Evolutionary conservation across 2,888 invertebrate species (phyloP), one percentile per base, ranked within the genome.

Genomic region (Vesta saturnalis): DNA sequence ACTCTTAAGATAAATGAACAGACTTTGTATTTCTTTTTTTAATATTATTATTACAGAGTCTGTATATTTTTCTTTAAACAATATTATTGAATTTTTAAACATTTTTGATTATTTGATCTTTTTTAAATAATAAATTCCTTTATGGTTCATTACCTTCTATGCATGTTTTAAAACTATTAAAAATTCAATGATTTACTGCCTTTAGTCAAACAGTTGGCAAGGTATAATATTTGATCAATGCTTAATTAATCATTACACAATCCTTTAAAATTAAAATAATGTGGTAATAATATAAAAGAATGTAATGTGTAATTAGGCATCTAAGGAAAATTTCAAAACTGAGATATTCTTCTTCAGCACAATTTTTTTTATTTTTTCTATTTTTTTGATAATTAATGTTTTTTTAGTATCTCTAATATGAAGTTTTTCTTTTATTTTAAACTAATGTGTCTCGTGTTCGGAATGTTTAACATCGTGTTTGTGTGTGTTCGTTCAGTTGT

Each of bases 401-500:
- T n/a, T n/a, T n/a, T n/a, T n/a, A n/a, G n/a, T n/a, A 64, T 18
- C 56, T 60, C 59, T 22, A 64, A 61, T 52, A 15, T 61, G 64
- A 67, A 71, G 61, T 63, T 46, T 46, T 67, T 64, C 68, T 49
- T 49, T 23, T 21, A 58, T 65, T 65, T 65, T 71, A 56, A 65
- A 72, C 73, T 72, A 71, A 73, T 68, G 67, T 73, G 72, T 70
- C 64, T 73, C 74, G 74, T 75, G 72, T 75, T 77, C 77, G 81
- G 82, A 82, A 82, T 82, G 82, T 81, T 80, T 79, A 79, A 80
- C 77, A 78, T 75, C 80, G 78, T 80, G 79, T 75, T 80, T 78
- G 77, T 78, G 78, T 80, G 75, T 77, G 77, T 78, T 75, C 74
- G 76, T 80, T 76, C 71, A 71, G 67, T 82, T 81, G 81, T 83